phyloP scores from a whole-genome alignment of 2,888 invertebrate species.

The Drosophila robusta region DNA sequence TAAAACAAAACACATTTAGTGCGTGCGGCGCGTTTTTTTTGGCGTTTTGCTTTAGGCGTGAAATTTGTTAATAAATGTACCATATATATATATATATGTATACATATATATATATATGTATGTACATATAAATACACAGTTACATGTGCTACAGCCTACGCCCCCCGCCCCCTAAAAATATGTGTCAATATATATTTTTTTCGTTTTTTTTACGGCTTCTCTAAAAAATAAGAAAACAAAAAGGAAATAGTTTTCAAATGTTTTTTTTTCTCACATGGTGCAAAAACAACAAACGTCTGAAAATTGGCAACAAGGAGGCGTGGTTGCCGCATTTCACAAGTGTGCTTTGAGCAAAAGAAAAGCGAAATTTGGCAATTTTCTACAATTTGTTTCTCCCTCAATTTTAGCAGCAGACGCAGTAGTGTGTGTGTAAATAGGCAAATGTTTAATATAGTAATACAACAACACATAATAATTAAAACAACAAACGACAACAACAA shows the following conservation, averaged over 20 bases:
- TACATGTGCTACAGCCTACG: neutral
- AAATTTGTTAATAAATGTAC: conserved; percentile 8
- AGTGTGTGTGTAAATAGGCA: conserved; percentile 56
- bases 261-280: conserved; percentile 38
- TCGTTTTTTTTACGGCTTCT: conserved; percentile 21
- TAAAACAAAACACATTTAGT: conserved; percentile 10
- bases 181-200: conserved; percentile 43
- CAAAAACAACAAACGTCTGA: conserved; percentile 20
- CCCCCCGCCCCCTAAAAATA: conserved; percentile 18
- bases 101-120: neutral
- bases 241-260: conserved; percentile 13
- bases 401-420: conserved; percentile 37
- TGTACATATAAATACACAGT: neutral
- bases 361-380: neutral
- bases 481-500: conserved; percentile 3
- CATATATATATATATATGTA: neutral
- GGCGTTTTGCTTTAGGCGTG: conserved; percentile 16
- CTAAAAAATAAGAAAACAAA: neutral
- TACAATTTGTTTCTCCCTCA: conserved; percentile 5
- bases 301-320: conserved; percentile 43
- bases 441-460: conserved; percentile 41
- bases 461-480: conserved; percentile 1
- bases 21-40: conserved; percentile 10
- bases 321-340: conserved; percentile 41
- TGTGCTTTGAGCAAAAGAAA: neutral